Evolutionary conservation across 2,888 invertebrate species (phyloP), one percentile per base, ranked within the genome.

Genomic region (Parasteatoda lunata): DNA sequence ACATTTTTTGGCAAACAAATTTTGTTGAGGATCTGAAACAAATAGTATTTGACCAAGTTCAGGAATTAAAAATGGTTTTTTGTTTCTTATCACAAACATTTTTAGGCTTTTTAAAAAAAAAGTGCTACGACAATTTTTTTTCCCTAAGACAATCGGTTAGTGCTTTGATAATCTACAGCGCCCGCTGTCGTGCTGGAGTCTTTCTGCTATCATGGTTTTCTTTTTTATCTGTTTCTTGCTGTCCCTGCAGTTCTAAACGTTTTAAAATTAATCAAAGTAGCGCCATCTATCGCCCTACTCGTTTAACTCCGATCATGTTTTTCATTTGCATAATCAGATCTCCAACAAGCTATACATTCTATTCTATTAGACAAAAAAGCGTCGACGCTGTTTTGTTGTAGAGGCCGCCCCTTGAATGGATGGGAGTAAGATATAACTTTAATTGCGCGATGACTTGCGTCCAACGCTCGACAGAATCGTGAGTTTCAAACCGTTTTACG

Each of bases 281-380:
- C 78, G 84, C 84, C 84, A 84, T 84, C 84, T 84, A 79, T 84
- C 54, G 78, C n/a, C 7, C 6, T 59, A 45, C 52, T 13, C 11
- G 9, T 13, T n/a, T 73, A 75, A 59, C 69, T 59, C 9, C 7
- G 47, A 8, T 49, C 52, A 5, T 68, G 47, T 9, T 52, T 8
- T 66, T 73, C 78, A 79, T 84, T 84, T 64, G n/a, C 78, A 79
- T 84, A 59, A 59, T 59, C n/a, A 59, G 59, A 59, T 59, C n/a
- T 73, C 78, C 51, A 79, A 79, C 84, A 13, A 30, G 71, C 70
- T 48, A 47, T 69, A 30, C 49, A 79, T 51, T 77, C 66, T 77
- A 13, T 69, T 76, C 76, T 49, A 9, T 45, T 52, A 47, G 59
- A 9, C 48, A 45, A 49, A 65, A 73, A 72, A 69, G 52, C 15